Evolutionary conservation across 2,888 invertebrate genomes (phyloP).

Genomic region (Callyntrura guangdongensis): DNA sequence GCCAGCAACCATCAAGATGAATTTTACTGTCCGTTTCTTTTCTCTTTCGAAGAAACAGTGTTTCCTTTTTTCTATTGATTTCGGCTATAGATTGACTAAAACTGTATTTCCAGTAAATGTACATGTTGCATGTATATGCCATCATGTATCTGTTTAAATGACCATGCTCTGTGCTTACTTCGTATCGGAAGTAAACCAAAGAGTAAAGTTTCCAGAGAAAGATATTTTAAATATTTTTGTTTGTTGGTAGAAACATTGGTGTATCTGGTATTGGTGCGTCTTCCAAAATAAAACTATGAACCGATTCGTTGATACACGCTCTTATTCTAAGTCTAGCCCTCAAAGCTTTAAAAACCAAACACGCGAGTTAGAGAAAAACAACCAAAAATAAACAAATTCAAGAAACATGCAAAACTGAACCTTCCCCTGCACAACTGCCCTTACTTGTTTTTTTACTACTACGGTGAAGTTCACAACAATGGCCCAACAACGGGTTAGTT

Average conservation of each 20-base stretch:
- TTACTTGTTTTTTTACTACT: too few relatives aligned
- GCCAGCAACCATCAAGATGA: constrained; percentile 80
- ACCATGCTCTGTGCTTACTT: not conserved
- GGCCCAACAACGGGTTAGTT: too few relatives aligned
- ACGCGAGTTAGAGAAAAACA: not conserved
- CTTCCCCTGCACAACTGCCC: too few relatives aligned
- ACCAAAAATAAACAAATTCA: too few relatives aligned
- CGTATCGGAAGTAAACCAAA: constrained; percentile 26
- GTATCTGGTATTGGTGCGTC: not conserved
- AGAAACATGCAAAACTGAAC: too few relatives aligned
- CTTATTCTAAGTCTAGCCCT: too few relatives aligned
- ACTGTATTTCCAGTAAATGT: not conserved
- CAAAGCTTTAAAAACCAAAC: not conserved
- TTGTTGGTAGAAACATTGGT: not conserved
- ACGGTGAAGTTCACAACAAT: too few relatives aligned
- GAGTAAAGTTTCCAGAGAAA: constrained; percentile 59
- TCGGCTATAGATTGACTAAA: not conserved
- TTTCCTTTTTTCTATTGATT: constrained; percentile 49
- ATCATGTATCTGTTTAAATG: constrained; percentile 9
- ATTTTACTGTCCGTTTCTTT: constrained; percentile 78
- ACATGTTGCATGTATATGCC: not conserved
- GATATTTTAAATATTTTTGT: constrained; percentile 60
- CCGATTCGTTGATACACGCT: not conserved
- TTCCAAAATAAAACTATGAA: constrained; percentile 2
- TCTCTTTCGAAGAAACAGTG: constrained; percentile 33